Conservation (phyloP, 2,113 vertebrate genomes). For the Cyprinodon brontotheroides region DNA sequence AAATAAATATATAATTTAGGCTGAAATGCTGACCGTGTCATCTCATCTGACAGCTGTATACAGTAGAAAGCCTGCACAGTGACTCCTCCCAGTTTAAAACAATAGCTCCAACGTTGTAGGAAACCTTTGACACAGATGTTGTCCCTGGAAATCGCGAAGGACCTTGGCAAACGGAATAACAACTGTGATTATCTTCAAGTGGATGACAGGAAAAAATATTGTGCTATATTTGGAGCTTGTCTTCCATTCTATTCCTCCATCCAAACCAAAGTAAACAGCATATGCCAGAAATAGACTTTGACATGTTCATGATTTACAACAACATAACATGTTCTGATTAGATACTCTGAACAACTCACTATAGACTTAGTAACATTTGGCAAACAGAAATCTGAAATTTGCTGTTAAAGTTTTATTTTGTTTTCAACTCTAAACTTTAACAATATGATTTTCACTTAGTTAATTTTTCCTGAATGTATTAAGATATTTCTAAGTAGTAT, state of each 20-base stretch:
- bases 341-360: constrained; percentile 36
- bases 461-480: not conserved
- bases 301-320: constrained; percentile 40
- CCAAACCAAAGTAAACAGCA: constrained; percentile 69
- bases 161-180: constrained; percentile 68
- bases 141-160: constrained; percentile 39
- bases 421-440: not conserved
- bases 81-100: constrained; percentile 33
- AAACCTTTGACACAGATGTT: constrained; percentile 39
- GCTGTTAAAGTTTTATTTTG: constrained; percentile 8
- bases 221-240: constrained; percentile 45
- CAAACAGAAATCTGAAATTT: not conserved
- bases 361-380: constrained; percentile 22
- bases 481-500: constrained; percentile 8
- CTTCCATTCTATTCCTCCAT: constrained; percentile 28
- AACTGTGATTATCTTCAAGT: constrained; percentile 64
- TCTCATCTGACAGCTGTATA: constrained; percentile 30
- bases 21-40: constrained; percentile 37
- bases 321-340: constrained; percentile 44
- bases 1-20: not conserved
- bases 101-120: constrained; percentile 38
- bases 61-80: constrained; percentile 43
- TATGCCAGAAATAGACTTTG: constrained; percentile 63
- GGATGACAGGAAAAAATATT: constrained; percentile 62
- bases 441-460: constrained; percentile 1